Evolutionary conservation across 2,113 vertebrate genomes (phyloP).

Genomic region (Leptosomus discolor): DNA sequence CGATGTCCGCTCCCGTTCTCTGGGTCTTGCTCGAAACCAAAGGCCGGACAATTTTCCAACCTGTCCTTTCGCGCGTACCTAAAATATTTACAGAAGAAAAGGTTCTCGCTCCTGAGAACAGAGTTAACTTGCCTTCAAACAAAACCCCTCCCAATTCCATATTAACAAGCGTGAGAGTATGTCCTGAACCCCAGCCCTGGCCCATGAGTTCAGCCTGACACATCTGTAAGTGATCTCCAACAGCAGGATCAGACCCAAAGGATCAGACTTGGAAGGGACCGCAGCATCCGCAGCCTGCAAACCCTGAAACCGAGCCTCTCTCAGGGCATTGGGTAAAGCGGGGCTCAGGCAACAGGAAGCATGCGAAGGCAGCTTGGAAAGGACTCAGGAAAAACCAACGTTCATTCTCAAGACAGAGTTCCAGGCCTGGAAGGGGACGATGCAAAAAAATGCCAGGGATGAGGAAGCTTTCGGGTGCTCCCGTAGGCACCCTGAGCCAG

Average conservation of each 20-base stretch:
- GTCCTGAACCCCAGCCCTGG: slow-evolving; percentile 41
- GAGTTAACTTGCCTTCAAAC: slow-evolving; percentile 11
- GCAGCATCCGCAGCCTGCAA: slow-evolving; percentile 25
- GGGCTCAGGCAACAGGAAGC: slow-evolving; percentile 10
- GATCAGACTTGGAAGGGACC: slow-evolving; percentile 58
- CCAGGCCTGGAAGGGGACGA: background rate
- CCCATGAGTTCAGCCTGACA: slow-evolving; percentile 55
- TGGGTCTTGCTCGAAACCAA: background rate
- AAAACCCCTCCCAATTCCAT: slow-evolving; percentile 38
- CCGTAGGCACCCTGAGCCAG: background rate
- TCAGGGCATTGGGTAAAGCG: slow-evolving; percentile 25
- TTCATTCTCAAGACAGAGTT: background rate
- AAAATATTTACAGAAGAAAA: slow-evolving; percentile 27
- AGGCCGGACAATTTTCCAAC: background rate
- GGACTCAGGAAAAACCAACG: slow-evolving; percentile 17
- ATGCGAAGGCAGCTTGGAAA: slow-evolving; percentile 46
- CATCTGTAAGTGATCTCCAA: slow-evolving; percentile 67
- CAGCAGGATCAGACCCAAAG: slow-evolving; percentile 43
- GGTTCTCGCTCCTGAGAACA: slow-evolving; percentile 5
- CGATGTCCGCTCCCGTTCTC: background rate
- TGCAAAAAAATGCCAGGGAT: background rate
- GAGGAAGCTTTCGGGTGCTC: background rate
- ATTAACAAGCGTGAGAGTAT: slow-evolving; percentile 51
- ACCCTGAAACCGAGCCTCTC: slow-evolving; percentile 33
- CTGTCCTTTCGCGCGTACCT: background rate